Conservation (phyloP, 2,888 invertebrate species). For the Scrobipalpa atriplicella region DNA sequence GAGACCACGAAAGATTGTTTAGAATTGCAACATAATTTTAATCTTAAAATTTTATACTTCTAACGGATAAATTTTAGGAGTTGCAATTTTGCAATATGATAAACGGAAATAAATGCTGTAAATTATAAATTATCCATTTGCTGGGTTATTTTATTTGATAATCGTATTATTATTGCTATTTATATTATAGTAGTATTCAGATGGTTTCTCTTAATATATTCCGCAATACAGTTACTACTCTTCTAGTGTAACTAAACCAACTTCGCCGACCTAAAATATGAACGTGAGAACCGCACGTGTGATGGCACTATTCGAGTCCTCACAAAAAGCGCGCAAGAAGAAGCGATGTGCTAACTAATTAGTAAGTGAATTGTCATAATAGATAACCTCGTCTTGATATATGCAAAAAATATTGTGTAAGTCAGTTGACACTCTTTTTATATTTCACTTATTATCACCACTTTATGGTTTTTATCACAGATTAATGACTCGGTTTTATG, state of each 20-base stretch:
- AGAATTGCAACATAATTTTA: background rate
- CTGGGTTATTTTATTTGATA: too few species aligned
- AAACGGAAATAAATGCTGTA: too few species aligned
- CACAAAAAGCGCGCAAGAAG: slow-evolving; percentile 10
- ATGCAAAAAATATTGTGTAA: background rate
- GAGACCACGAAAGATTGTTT: background rate
- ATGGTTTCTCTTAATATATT: too few species aligned
- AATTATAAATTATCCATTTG: too few species aligned
- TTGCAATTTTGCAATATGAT: too few species aligned
- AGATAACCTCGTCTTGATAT: background rate
- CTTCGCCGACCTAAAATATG: background rate
- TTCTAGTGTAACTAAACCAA: background rate
- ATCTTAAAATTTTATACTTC: too few species aligned
- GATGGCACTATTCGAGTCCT: slow-evolving; percentile 1
- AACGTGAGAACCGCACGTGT: background rate
- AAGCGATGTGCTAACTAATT: slow-evolving; percentile 16
- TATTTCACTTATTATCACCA: background rate
- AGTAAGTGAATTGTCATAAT: background rate
- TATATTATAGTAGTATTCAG: too few species aligned
- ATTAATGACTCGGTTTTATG: too few species aligned
- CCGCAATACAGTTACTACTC: background rate
- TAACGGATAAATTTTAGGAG: too few species aligned
- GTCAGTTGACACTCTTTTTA: background rate
- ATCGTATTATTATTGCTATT: too few species aligned
- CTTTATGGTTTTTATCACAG: too few species aligned